Percentiles rank a stretch among this genome's conserved stretches.
Conservation (phyloP, 2,888 invertebrate genomes). For the Luffia ferchaultella region DNA sequence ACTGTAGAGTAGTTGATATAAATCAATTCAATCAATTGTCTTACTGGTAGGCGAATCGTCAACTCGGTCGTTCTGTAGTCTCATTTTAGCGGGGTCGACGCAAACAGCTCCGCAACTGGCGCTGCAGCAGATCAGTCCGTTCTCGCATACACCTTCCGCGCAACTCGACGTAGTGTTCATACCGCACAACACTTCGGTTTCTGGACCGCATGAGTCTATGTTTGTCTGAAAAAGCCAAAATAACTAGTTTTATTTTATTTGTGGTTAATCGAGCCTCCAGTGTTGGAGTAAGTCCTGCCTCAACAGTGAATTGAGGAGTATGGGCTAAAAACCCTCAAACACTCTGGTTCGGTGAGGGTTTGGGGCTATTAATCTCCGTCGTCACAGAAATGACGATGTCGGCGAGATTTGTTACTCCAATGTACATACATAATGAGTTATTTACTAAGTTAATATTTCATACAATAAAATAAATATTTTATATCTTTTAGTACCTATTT, state of each 20-base stretch:
- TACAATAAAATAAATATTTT: too few species aligned
- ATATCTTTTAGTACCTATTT: too few species aligned
- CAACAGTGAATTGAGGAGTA: background rate
- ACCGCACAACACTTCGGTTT: conserved; percentile 47
- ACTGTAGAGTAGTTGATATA: too few species aligned
- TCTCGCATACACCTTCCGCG: conserved; percentile 48
- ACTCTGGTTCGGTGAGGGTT: too few species aligned
- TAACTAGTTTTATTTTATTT: too few species aligned
- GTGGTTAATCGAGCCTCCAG: background rate
- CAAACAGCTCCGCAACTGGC: conserved; percentile 48
- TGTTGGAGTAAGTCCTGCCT: background rate
- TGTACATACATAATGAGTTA: too few species aligned
- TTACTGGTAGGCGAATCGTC: conserved; percentile 67
- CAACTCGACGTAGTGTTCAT: conserved; percentile 35
- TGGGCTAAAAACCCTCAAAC: too few species aligned
- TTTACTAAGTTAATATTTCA: too few species aligned
- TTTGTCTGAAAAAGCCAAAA: background rate
- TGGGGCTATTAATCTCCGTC: too few species aligned
- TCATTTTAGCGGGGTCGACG: conserved; percentile 50
- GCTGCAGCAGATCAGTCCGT: conserved; percentile 42
- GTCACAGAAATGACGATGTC: too few species aligned
- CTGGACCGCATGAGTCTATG: conserved; percentile 55
- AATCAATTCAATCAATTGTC: too few species aligned
- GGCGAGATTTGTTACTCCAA: too few species aligned
- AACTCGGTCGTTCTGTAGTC: conserved; percentile 48